These are phyloP conservation scores for Lasioglossum baleicum DNA, from an alignment of 1,140 invertebrate genomes.

Conservation along the genomic window DNA sequence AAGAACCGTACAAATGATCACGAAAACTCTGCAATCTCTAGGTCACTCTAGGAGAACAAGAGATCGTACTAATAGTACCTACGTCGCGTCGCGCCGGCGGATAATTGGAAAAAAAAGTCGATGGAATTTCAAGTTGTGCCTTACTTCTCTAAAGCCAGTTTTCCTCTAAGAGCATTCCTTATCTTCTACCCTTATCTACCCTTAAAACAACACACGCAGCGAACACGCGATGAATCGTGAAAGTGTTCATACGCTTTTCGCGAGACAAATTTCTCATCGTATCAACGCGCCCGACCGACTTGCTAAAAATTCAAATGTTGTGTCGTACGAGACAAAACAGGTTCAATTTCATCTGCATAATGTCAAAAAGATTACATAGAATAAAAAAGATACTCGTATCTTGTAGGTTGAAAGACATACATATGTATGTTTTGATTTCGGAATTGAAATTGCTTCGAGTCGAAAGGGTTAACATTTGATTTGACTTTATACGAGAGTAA, in stretches of 20 bases:
- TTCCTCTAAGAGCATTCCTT: background rate
- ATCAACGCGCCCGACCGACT: too few species aligned
- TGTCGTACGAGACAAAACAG: too few species aligned
- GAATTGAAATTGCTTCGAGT: too few species aligned
- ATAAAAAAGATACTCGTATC: too few species aligned
- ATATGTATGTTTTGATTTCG: too few species aligned
- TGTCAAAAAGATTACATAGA: too few species aligned
- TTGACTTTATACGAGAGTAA: too few species aligned
- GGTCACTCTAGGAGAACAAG: background rate
- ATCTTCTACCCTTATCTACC: conserved; percentile 16
- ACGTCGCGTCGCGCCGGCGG: background rate
- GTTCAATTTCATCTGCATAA: too few species aligned
- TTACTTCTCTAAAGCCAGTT: conserved; percentile 17
- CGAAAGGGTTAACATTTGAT: too few species aligned
- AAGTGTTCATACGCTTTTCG: background rate
- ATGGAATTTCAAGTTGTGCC: background rate
- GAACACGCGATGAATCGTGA: background rate
- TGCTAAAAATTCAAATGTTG: too few species aligned
- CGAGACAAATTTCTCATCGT: too few species aligned
- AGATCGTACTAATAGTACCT: background rate
- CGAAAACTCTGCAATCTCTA: background rate
- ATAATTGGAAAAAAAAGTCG: conserved; percentile 1
- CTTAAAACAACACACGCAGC: background rate
- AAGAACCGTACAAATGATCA: background rate
- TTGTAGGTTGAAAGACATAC: too few species aligned